Base-by-base conservation (phyloP, 2,113 vertebrate species). In the Platysteira castanea region DNA sequence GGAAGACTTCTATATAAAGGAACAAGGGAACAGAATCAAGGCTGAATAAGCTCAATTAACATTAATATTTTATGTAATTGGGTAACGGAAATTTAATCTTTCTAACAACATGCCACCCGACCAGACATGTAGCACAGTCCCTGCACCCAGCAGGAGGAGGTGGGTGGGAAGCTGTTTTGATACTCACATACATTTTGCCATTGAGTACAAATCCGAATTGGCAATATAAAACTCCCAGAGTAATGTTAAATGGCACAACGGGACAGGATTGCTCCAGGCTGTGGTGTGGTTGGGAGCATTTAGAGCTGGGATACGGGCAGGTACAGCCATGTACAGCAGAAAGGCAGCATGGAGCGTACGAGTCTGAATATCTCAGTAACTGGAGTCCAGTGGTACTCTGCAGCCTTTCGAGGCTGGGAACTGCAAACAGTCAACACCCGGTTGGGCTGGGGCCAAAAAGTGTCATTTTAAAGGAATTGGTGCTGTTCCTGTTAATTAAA, bases 21-120 rank as follows among this genome's bases (percentile, higher is more conserved):
- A 87, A 37, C 73, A 81, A 84, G 92, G 39, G 64, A 84, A 47
- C 30, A 77, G 89, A 93, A 93, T 96, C 84, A 84, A 84, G 86
- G 56, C 86, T 92, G 91, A 95, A 87, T 86, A 89, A 93, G 77
- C 91, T 93, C 94, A 95, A 84, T 96, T 95, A 94, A 82, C 93
- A 79, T 97, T 68, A 96, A 95, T 96, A 95, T 95, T 97, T 97
- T 74, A 97, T 96, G 91, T 89, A 93, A 84, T 87, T 89, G 89
- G 90, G 73, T 67, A 96, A 93, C 14, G 86, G 95, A 95, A 97
- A 96, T 92, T 91, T 93, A 95, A 97, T 96, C 96, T 95, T 87
- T 89, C 76, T 77, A 92, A 44, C 80, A 95, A 21, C 14, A 7
- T 81, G 89, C 95, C 89, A 95, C 91, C 73, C 6, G 33, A 93